These are phyloP conservation scores for Lontra canadensis DNA, from an alignment of 2,113 vertebrate species.

Conservation along the genomic window DNA sequence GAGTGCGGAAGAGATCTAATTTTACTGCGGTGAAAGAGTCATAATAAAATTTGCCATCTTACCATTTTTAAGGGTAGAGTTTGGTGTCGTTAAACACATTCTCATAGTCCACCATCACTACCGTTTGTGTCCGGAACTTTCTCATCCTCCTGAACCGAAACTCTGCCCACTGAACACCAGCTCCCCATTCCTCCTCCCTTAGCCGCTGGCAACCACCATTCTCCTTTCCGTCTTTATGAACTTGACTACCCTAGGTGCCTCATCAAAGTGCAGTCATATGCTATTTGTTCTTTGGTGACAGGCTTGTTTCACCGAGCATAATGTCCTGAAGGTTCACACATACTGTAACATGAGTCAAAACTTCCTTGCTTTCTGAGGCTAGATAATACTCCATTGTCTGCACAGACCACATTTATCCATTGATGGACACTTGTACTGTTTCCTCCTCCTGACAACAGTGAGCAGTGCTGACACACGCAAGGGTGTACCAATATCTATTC, in stretches of 20 bases:
- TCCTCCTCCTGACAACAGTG: background rate
- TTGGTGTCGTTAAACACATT: background rate
- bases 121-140: background rate
- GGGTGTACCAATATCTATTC: background rate
- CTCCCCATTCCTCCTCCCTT: background rate
- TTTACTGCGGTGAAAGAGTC: background rate
- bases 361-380: background rate
- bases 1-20: background rate
- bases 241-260: background rate
- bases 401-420: accelerated
- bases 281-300: background rate
- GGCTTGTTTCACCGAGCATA: background rate
- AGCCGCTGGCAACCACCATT: too few species aligned
- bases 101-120: background rate
- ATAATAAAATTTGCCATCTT: background rate
- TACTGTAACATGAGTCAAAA: too few species aligned
- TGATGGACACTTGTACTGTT: background rate
- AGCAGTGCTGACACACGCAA: background rate
- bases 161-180: background rate
- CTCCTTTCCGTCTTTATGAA: background rate
- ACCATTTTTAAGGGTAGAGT: background rate
- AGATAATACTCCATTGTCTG: background rate
- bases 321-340: background rate
- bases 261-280: background rate
- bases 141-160: background rate